phyloP scores from a whole-genome alignment of 2,113 vertebrate genomes.

The Tragelaphus buxtoni region DNA sequence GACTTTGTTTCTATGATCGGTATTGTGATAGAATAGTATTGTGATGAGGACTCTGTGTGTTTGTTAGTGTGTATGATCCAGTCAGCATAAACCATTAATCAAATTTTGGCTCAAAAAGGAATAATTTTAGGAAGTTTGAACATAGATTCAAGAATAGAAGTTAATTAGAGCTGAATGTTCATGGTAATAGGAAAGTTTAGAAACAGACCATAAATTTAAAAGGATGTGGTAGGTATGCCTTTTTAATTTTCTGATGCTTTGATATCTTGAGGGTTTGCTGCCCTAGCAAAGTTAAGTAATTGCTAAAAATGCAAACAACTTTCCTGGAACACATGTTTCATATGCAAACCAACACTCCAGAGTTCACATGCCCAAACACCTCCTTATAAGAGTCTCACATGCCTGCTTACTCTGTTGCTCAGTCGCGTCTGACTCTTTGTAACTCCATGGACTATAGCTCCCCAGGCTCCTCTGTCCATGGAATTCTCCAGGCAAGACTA shows the following conservation, averaged over 20 bases:
- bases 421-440: not conserved
- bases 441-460: not conserved
- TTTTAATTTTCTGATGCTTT: not conserved
- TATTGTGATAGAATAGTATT: not conserved
- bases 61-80: not conserved
- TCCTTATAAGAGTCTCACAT: accelerated
- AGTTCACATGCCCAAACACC: accelerated
- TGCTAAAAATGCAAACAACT: not conserved
- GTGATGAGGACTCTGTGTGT: not conserved
- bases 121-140: not conserved
- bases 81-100: not conserved
- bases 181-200: not conserved
- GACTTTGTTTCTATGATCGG: not conserved
- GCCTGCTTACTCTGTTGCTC: not conserved
- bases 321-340: not conserved
- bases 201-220: not conserved
- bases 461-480: accelerated
- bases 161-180: not conserved
- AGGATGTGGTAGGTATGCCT: not conserved
- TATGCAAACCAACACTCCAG: not conserved
- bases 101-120: not conserved
- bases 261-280: not conserved
- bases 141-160: not conserved
- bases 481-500: not conserved
- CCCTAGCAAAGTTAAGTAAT: not conserved